Percentiles rank a stretch among this genome's conserved stretches.
Conservation (phyloP, 2,113 vertebrate species). For the Solea senegalensis region DNA sequence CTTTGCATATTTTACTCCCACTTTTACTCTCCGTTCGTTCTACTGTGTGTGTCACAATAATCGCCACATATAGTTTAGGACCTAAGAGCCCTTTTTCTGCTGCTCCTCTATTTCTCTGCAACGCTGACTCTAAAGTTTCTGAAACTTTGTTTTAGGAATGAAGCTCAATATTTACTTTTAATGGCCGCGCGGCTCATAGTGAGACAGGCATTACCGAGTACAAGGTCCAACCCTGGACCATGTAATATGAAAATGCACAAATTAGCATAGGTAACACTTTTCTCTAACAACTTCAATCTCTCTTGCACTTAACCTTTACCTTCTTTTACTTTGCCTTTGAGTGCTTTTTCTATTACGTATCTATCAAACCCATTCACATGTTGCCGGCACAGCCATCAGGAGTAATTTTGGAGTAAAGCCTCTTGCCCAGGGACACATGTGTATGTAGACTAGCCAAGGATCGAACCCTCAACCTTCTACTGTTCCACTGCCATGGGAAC, state of each 20-base stretch:
- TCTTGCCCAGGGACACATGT: too few relatives aligned
- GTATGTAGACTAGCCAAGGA: too few relatives aligned
- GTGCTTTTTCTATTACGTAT: too few relatives aligned
- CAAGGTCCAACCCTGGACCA: not conserved
- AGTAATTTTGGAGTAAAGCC: too few relatives aligned
- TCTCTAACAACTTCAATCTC: constrained; percentile 4
- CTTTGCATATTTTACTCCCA: constrained; percentile 66
- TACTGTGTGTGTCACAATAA: constrained; percentile 41
- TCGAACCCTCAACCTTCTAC: too few relatives aligned
- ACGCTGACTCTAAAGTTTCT: constrained; percentile 29
- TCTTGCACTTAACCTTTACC: not conserved
- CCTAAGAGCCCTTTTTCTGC: constrained; percentile 26
- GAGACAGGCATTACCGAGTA: constrained; percentile 7
- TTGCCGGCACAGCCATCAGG: too few relatives aligned
- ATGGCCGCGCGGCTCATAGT: not conserved
- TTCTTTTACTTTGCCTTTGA: too few relatives aligned
- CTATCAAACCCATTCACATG: too few relatives aligned
- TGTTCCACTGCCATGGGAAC: too few relatives aligned
- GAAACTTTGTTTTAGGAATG: constrained; percentile 11
- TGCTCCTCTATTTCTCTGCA: constrained; percentile 23
- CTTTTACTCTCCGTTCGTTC: constrained; percentile 40
- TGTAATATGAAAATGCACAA: constrained; percentile 20
- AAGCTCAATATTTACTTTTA: constrained; percentile 7
- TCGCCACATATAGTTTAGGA: constrained; percentile 17
- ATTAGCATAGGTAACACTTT: constrained; percentile 31